Conservation (phyloP, 2,113 vertebrate genomes). For the Misgurnus anguillicaudatus region DNA sequence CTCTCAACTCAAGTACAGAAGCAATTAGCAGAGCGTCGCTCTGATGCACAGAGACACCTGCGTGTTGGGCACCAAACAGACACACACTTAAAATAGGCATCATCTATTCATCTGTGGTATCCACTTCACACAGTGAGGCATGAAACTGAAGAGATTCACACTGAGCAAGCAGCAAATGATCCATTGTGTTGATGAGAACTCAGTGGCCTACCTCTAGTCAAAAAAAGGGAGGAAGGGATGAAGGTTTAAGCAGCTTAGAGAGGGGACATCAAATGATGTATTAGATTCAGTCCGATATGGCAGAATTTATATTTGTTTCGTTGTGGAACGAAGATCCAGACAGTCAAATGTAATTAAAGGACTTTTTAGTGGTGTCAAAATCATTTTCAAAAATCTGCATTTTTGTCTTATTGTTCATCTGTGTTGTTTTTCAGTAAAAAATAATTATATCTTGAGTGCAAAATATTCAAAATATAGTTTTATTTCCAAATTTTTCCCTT, state of each 20-base stretch:
- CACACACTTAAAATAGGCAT: conserved; percentile 6
- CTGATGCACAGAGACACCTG: conserved; percentile 19
- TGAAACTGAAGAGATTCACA: background rate
- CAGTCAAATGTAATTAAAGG: background rate
- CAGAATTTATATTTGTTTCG: background rate
- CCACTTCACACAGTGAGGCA: background rate
- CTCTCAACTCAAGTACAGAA: conserved; percentile 41
- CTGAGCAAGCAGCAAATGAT: background rate
- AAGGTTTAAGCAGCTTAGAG: conserved; percentile 14
- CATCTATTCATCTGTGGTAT: background rate
- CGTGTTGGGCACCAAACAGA: background rate
- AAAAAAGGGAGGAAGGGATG: background rate
- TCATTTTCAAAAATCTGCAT: too few species aligned
- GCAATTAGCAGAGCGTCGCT: conserved; percentile 37
- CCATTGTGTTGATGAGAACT: background rate
- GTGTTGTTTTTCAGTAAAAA: too few species aligned
- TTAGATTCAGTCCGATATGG: background rate
- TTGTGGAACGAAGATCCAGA: background rate
- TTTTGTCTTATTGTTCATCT: too few species aligned
- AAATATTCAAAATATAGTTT: too few species aligned
- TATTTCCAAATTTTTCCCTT: too few species aligned
- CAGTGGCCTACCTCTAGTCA: background rate
- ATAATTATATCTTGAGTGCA: too few species aligned
- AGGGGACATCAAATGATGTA: background rate
- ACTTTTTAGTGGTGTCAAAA: too few species aligned